Percentiles rank a stretch among this genome's conserved stretches.
phyloP scores from a whole-genome alignment of 2,113 vertebrate genomes.

The Micromys minutus region DNA sequence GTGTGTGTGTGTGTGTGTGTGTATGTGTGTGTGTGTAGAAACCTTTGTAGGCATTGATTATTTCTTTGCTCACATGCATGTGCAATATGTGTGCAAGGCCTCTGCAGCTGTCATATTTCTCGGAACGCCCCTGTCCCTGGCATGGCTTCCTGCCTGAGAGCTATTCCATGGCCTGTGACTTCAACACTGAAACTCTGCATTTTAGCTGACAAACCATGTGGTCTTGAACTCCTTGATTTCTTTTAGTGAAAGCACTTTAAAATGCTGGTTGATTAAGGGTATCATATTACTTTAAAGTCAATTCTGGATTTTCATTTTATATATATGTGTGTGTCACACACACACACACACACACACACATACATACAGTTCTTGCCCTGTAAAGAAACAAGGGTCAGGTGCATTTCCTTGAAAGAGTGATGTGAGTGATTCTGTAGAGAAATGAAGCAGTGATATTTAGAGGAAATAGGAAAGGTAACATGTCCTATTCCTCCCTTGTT shows the following conservation, averaged over 20 bases:
- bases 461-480: neutral
- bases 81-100: neutral
- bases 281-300: neutral
- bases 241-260: neutral
- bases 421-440: neutral
- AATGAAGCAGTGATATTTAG: neutral
- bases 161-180: neutral
- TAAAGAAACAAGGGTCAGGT: neutral
- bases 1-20: neutral
- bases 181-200: neutral
- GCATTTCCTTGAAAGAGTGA: neutral
- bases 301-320: neutral
- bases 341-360: too few relatives aligned
- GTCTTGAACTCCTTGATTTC: neutral
- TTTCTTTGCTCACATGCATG: rapidly evolving
- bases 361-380: neutral
- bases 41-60: neutral
- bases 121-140: neutral
- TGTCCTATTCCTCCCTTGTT: neutral
- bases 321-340: too few relatives aligned
- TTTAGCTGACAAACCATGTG: neutral
- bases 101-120: neutral
- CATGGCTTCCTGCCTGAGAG: rapidly evolving
- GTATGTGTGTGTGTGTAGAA: neutral
- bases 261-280: neutral